phyloP scores from a whole-genome alignment of 2,888 invertebrate species.

The Bruchidius siliquastri region DNA sequence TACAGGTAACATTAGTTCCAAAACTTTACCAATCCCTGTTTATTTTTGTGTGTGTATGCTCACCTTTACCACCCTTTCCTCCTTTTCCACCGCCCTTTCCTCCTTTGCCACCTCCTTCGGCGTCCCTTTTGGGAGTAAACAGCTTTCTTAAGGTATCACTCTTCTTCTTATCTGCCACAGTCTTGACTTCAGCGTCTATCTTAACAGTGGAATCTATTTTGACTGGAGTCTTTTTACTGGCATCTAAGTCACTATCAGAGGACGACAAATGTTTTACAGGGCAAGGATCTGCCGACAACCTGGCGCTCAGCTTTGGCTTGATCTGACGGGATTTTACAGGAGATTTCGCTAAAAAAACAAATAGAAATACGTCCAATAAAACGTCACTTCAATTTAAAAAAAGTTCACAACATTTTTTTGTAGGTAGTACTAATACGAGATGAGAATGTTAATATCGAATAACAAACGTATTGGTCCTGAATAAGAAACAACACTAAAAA shows the following conservation, averaged over 20 bases:
- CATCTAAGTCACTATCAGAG: conserved; percentile 22
- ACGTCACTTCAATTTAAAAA: no score
- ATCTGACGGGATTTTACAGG: conserved; percentile 6
- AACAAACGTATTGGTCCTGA: no score
- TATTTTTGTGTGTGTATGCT: background rate
- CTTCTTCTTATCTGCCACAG: conserved; percentile 65
- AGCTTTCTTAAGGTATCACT: conserved; percentile 63
- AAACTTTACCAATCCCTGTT: background rate
- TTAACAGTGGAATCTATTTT: conserved; percentile 38
- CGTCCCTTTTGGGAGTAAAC: conserved; percentile 56
- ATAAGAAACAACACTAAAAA: no score
- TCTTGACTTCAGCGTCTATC: conserved; percentile 47
- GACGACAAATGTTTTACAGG: conserved; percentile 24
- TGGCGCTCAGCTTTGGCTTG: conserved; percentile 19
- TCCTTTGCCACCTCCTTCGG: conserved; percentile 62
- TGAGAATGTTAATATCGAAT: no score
- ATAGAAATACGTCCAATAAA: no score
- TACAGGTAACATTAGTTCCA: no score
- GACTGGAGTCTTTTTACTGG: conserved; percentile 18
- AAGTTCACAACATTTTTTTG: no score
- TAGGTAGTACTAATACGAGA: no score
- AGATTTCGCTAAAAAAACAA: background rate
- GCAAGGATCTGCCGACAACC: conserved; percentile 14
- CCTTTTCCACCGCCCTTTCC: conserved; percentile 67
- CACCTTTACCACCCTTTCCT: conserved; percentile 49